Evolutionary conservation across 2,888 invertebrate species (phyloP).

Genomic region (Ochropleura leucogaster): DNA sequence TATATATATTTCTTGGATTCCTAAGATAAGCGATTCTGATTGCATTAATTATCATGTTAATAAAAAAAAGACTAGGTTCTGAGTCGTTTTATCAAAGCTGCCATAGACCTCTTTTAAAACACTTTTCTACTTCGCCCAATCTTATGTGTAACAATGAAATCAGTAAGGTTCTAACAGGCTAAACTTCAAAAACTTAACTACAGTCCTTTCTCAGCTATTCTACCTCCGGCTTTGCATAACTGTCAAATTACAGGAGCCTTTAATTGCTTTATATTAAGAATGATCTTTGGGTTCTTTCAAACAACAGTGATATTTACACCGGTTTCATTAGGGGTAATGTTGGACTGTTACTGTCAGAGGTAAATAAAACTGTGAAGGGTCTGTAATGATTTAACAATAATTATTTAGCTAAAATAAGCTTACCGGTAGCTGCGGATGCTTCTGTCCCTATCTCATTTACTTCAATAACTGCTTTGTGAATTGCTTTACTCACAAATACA

Average conservation of each 20-base stretch:
- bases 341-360: background rate
- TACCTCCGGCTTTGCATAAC: background rate
- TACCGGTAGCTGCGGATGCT: slow-evolving; percentile 94
- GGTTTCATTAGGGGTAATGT: background rate
- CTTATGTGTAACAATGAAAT: background rate
- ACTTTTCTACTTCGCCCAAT: background rate
- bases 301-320: background rate
- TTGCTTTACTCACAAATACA: slow-evolving; percentile 91
- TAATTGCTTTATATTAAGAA: background rate
- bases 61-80: background rate
- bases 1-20: background rate
- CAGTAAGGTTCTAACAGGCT: too few species aligned
- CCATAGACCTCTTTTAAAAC: background rate
- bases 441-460: slow-evolving; percentile 95
- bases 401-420: slow-evolving; percentile 67
- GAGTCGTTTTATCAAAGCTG: background rate
- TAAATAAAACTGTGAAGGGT: background rate
- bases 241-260: too few species aligned
- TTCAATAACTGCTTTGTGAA: slow-evolving; percentile 95
- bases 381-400: background rate
- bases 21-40: background rate
- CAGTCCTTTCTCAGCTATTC: background rate
- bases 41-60: background rate
- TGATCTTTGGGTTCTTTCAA: too few species aligned
- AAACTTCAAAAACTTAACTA: background rate